These are phyloP conservation scores for Euplexia lucipara DNA, from an alignment of 2,888 invertebrate species.

Conservation along the genomic window DNA sequence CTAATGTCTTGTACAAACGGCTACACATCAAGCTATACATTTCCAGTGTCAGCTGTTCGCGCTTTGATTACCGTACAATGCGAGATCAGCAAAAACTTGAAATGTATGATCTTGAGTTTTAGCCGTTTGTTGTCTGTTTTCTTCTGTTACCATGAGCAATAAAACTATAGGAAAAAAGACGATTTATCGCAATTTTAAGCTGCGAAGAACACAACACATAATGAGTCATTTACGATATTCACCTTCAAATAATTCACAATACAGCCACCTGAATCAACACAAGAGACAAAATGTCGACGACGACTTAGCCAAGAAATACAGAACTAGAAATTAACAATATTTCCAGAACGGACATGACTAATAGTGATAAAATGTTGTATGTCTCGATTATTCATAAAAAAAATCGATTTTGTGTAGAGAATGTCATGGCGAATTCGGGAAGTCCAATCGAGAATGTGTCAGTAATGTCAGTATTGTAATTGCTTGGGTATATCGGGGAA, in stretches of 20 bases:
- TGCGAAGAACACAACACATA: slow-evolving; percentile 2
- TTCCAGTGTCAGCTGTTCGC: too few species aligned
- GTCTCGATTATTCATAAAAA: background rate
- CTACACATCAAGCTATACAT: too few species aligned
- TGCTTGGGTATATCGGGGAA: background rate
- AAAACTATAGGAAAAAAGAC: background rate
- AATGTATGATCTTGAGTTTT: too few species aligned
- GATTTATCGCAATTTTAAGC: slow-evolving; percentile 18
- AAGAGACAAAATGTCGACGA: slow-evolving; percentile 20
- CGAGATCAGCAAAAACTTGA: too few species aligned
- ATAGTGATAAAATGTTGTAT: background rate
- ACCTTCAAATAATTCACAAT: slow-evolving; percentile 59
- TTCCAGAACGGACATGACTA: slow-evolving; percentile 25
- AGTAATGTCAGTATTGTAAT: background rate
- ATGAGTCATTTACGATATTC: slow-evolving; percentile 54
- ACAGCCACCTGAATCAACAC: slow-evolving; percentile 60
- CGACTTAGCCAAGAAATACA: slow-evolving; percentile 26
- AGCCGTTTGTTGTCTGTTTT: slow-evolving; percentile 10
- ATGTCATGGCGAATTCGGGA: slow-evolving; percentile 24
- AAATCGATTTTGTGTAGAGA: background rate
- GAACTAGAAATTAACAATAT: slow-evolving; percentile 34
- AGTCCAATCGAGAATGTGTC: slow-evolving; percentile 9
- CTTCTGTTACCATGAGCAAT: too few species aligned
- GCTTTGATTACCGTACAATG: too few species aligned
- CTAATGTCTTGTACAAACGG: too few species aligned